These are phyloP conservation scores for Dermatophagoides farinae DNA, from an alignment of 1,140 invertebrate genomes.

Conservation along the genomic window DNA sequence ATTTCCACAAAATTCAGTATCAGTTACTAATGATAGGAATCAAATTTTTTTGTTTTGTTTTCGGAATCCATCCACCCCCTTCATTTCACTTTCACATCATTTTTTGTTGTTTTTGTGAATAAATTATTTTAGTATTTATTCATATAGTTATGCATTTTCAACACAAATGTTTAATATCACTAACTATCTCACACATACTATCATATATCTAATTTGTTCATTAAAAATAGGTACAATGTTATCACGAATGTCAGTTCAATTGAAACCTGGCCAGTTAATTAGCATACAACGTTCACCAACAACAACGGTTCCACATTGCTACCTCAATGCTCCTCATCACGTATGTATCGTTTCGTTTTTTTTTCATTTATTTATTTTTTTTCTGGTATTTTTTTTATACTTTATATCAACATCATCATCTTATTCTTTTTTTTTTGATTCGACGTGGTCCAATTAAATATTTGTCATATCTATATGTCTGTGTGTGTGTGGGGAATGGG, in stretches of 20 bases:
- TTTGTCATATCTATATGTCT: not conserved
- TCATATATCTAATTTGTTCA: no score
- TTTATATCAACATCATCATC: not conserved
- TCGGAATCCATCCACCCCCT: no score
- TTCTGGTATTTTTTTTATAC: not conserved
- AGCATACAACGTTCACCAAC: slow-evolving; percentile 15
- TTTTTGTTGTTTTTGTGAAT: no score
- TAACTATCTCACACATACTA: no score
- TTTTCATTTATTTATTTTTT: not conserved
- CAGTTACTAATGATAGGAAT: no score
- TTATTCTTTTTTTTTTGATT: not conserved
- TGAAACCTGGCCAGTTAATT: slow-evolving; percentile 17
- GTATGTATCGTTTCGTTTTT: slow-evolving; percentile 9
- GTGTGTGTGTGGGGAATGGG: not conserved
- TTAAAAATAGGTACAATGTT: slow-evolving; percentile 13
- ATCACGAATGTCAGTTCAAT: slow-evolving; percentile 17
- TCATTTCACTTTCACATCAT: no score
- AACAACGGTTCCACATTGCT: slow-evolving; percentile 14
- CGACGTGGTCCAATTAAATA: not conserved
- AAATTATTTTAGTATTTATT: no score
- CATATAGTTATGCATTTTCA: no score
- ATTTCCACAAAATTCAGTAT: no score
- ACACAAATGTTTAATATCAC: no score
- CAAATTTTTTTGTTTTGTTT: no score
- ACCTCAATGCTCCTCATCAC: slow-evolving; percentile 17